Base-by-base conservation (phyloP, 2,113 vertebrate species). In the Periophthalmodon schlosseri region DNA sequence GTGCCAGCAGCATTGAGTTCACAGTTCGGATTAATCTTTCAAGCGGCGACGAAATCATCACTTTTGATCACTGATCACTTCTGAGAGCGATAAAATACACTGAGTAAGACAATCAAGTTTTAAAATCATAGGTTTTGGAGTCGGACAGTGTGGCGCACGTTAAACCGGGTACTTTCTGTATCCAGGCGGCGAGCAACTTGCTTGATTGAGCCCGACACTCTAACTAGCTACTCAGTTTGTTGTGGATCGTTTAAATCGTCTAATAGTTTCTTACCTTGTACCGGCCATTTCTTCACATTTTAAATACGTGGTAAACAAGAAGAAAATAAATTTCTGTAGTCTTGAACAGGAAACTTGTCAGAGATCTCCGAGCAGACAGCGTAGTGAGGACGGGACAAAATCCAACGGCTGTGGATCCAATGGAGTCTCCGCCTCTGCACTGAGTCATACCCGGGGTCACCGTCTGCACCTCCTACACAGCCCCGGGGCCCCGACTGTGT, bases 281-380 rank as follows among this genome's bases (percentile, higher is more conserved):
- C 74, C 91, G 66, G 93, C 76, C 93, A 94, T 94, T 83, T 83
- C 77, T 87, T 94, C 88, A 94, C 93, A 94, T 94, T 81, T 81
- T 93, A 83, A 87, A 73, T 70, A 14, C 73, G 10, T 7, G 61
- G 69, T 34, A 54, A 54, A 69, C 23, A 4, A n/a, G 14, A 2
- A 1, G 21, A 47, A 72, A 69, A 58, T 0, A 15, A 46, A 20
- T 0, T 0, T 56, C 34, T 16, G 15, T 2, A 9, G 6, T 61
- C 0, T 67, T 9, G 15, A 34, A 4, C 0, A 18, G 65, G 28
- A 67, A 10, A 21, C 63, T 8, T 5, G 2, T 24, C 74, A 24
- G 64, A 60, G 68, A 20, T 28, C 7, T 36, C 60, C 0, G 66
- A 18, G 65, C 47, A 5, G 79, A 69, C 58, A 20, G 64, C 18